These are phyloP conservation scores for Octopus sinensis DNA, from an alignment of 1,140 invertebrate genomes.

Conservation along the genomic window DNA sequence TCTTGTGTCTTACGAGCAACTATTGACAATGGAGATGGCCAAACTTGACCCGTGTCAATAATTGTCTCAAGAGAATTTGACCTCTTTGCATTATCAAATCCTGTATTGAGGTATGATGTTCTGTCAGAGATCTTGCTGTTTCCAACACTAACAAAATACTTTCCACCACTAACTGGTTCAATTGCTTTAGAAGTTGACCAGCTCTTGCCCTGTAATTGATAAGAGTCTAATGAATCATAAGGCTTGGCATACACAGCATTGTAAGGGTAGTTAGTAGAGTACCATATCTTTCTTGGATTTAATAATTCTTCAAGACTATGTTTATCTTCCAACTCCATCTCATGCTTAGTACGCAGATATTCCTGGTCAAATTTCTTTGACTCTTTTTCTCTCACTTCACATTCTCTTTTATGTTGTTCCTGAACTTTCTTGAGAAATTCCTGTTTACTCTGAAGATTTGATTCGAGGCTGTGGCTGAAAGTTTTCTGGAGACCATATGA, in stretches of 20 bases:
- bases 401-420: constrained; percentile 42
- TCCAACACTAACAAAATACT: constrained; percentile 45
- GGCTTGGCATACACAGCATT: not conserved
- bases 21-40: not conserved
- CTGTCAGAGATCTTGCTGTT: constrained; percentile 15
- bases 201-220: not conserved
- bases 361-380: constrained; percentile 64
- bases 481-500: constrained; percentile 35
- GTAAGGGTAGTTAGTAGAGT: not conserved
- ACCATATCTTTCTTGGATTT: constrained; percentile 20
- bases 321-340: constrained; percentile 66
- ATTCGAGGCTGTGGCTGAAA: constrained; percentile 37
- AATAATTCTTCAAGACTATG: constrained; percentile 50
- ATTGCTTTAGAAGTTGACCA: constrained; percentile 6
- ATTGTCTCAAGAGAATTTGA: not conserved
- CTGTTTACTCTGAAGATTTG: constrained; percentile 36
- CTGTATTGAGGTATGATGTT: not conserved
- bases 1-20: not conserved
- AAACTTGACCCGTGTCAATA: not conserved
- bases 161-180: constrained; percentile 30
- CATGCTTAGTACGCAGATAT: constrained; percentile 65
- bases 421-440: constrained; percentile 39
- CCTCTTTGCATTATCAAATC: constrained; percentile 11
- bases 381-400: constrained; percentile 61
- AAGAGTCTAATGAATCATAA: not conserved